Evolutionary conservation across 1,140 invertebrate species (phyloP), one percentile per base, ranked within the genome.

Genomic region (Eriosoma lanigerum): DNA sequence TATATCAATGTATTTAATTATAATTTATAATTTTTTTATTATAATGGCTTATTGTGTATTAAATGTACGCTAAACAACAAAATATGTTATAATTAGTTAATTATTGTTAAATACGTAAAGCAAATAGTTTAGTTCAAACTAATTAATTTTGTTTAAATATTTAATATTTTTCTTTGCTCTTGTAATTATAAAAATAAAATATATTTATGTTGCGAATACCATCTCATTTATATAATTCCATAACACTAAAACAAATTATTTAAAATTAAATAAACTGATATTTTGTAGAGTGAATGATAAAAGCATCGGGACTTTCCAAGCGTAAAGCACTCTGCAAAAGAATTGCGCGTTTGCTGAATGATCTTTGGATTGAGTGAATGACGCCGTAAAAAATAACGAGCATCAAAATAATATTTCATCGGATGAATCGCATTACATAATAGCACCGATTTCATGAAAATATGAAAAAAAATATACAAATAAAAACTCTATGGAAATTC

Each of bases 361-460:
- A 60, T 78, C 73, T 75, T 54, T 58, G 29, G 72, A 58, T 75
- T 32, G 73, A 78, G 73, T 78, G 73, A 78, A 78, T 78, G 21
- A 78, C 38, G 56, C 52, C 73, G 54, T 60, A 78, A 58, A 78
- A 78, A 78, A 78, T 78, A 78, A 78, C 73, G 73, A 78, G 73
- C 73, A 78, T 78, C 73, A 78, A 78, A 78, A 78, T 60, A 78
- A 60, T 44, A 46, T 78, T 78, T 78, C 73, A 60, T 15, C 56
- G 73, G 73, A 78, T 78, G 73, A 78, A 78, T 78, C 54, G 73
- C 38, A 56, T 78, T 58, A 78, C 38, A 78, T 78, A 78, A 78
- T 78, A 78, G 56, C 73, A 44, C 54, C 73, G 73, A 78, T 78
- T 78, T 78, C 15, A 78, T 78, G 15, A 78, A 58, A 78, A 78